phyloP scores from a whole-genome alignment of 2,113 vertebrate species.

The Rostratula benghalensis region DNA sequence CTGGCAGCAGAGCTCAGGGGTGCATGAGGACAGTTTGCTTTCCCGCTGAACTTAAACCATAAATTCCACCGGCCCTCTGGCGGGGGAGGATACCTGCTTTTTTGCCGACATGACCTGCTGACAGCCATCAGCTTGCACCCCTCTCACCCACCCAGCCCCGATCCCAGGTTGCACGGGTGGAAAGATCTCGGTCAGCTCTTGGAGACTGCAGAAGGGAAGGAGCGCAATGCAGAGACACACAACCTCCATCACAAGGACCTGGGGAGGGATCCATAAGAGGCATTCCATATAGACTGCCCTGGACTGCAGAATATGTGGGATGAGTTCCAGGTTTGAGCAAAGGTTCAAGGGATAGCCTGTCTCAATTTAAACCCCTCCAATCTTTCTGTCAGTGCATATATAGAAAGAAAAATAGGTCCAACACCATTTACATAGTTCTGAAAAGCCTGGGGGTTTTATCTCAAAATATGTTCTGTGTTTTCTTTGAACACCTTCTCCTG shows the following conservation, averaged over 20 bases:
- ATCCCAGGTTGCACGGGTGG: background rate
- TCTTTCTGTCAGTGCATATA: background rate
- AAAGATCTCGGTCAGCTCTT: background rate
- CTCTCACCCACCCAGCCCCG: background rate
- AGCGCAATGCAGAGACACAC: fast-evolving
- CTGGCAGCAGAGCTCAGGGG: constrained; percentile 19
- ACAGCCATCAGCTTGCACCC: background rate
- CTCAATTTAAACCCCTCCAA: background rate
- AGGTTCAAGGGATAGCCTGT: background rate
- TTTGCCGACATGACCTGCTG: background rate
- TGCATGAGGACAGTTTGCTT: constrained; percentile 40
- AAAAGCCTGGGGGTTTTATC: background rate
- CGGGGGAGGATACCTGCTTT: background rate
- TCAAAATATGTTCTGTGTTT: background rate
- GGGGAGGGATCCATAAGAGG: background rate
- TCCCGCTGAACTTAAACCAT: constrained; percentile 34
- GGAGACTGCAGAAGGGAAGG: background rate
- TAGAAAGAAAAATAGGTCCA: background rate
- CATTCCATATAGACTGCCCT: background rate
- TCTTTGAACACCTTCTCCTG: background rate
- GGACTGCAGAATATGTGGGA: background rate
- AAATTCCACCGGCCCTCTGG: constrained; percentile 27
- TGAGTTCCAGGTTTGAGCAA: background rate
- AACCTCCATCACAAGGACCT: background rate
- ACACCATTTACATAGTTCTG: background rate